phyloP scores from a whole-genome alignment of 2,797 vertebrate genomes.

The Cottoperca gobio region DNA sequence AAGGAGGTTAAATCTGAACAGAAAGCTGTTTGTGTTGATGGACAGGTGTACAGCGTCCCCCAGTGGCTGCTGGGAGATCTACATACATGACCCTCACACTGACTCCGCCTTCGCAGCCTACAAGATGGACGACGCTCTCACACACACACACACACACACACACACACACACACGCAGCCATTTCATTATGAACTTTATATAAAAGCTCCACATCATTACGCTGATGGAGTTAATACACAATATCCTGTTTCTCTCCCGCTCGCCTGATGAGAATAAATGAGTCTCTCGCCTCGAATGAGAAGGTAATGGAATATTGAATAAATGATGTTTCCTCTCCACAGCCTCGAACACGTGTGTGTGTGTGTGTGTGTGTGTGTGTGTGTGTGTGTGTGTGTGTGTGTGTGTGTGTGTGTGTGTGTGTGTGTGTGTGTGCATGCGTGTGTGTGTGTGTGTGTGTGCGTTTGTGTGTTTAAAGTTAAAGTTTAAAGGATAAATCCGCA shows the following conservation, averaged over 20 bases:
- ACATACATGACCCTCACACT: background rate
- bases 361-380: conserved; percentile 19
- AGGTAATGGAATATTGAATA: conserved; percentile 65
- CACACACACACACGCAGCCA: background rate
- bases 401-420: conserved; percentile 6
- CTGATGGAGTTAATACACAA: conserved; percentile 57
- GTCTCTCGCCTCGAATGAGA: conserved; percentile 36
- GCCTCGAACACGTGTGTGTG: conserved; percentile 22
- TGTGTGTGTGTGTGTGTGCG: conserved; percentile 5
- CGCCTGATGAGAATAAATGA: conserved; percentile 71
- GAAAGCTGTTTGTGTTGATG: background rate
- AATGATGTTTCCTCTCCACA: conserved; percentile 47
- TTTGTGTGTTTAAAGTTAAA: conserved; percentile 11
- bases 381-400: conserved; percentile 15
- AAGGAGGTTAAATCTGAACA: background rate
- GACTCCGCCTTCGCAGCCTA: background rate
- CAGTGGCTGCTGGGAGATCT: conserved; percentile 30
- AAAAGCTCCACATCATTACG: conserved; percentile 60
- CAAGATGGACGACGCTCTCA: background rate
- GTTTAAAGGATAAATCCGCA: background rate
- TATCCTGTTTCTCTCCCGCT: conserved; percentile 50
- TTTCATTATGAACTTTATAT: conserved; percentile 52
- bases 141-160: conserved; percentile 19
- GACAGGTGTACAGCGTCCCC: conserved; percentile 42
- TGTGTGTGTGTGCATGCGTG: conserved; percentile 17